Base-by-base conservation (phyloP, 2,888 invertebrate genomes). In the Hypena proboscidalis region DNA sequence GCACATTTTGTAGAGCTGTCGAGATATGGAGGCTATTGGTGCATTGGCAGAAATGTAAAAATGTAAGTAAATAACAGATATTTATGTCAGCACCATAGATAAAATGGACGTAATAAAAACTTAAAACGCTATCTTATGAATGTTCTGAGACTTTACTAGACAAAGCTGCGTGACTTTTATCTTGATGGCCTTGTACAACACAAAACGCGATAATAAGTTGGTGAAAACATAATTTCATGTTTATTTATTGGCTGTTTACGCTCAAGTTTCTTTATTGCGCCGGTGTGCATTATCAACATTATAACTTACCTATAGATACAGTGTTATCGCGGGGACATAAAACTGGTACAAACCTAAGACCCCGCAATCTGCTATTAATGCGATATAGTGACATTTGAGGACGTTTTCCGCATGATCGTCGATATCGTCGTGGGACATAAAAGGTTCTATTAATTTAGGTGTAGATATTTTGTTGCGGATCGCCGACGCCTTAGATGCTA, bases 261-360 rank as follows among this genome's bases (percentile, higher is more conserved):
- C 49, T 65, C 67, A 71, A 67, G 67, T 77, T 72, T 73, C 68
- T 75, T 75, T 75, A 77, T 68, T 61, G 70, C 70, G 41, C 43
- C 58, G 56, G 56, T 61, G 59, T 70, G 66, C 80, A 79, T 83
- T 87, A 85, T 87, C 86, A 78, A 80, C 75, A 76, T 80, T 83
- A 85, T 82, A 85, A 82, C 60, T 64, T 67, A 54, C 71, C 71
- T 80, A 68, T 70, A 76, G 84, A 85, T 85, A 85, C 60, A 54
- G 70, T 62, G 66, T 75, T 88, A 89, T 89, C 87, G 65, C 30
- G 33, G 59, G 54, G 58, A 77, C 82, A 84, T 87, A 86, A 86
- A 86, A 81, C 68, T 78, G 66, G 70, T 74, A 82, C 79, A 80
- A 81, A 83, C 79, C 75, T 75, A 67, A 65, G 70, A 70, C 67